Evolutionary conservation across 2,888 invertebrate species (phyloP).

Genomic region (Steinernema hermaphroditum): DNA sequence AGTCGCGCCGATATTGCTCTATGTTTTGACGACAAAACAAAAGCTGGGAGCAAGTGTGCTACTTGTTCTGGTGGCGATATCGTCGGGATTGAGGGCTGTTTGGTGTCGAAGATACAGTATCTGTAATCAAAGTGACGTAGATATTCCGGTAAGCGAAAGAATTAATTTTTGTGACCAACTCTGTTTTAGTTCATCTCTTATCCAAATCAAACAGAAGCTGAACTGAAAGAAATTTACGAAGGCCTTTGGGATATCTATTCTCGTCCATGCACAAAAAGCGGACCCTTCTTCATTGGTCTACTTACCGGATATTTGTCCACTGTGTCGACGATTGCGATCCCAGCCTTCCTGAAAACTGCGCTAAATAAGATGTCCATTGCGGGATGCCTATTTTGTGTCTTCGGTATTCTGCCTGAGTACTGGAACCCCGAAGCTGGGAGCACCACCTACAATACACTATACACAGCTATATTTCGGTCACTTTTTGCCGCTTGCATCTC

Average conservation of each 20-base stretch:
- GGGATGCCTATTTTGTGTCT: slow-evolving; percentile 41
- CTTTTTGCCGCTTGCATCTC: slow-evolving; percentile 55
- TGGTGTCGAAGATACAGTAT: slow-evolving; percentile 56
- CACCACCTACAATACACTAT: slow-evolving; percentile 60
- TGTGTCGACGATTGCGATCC: background rate
- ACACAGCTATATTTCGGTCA: slow-evolving; percentile 61
- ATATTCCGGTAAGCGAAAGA: slow-evolving; percentile 55
- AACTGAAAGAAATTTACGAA: slow-evolving; percentile 48
- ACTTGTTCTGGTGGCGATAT: slow-evolving; percentile 43
- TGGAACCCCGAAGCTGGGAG: slow-evolving; percentile 51
- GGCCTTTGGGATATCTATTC: slow-evolving; percentile 64
- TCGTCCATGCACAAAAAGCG: slow-evolving; percentile 62
- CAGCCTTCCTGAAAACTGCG: background rate
- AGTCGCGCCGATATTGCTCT: slow-evolving; percentile 58
- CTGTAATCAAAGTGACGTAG: slow-evolving; percentile 64
- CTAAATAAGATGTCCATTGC: too few relatives aligned
- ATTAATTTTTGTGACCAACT: background rate
- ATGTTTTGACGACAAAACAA: slow-evolving; percentile 46
- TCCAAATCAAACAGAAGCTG: slow-evolving; percentile 47
- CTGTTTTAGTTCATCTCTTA: slow-evolving; percentile 60
- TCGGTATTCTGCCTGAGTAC: slow-evolving; percentile 64
- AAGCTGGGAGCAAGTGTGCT: slow-evolving; percentile 16
- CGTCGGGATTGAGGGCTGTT: slow-evolving; percentile 50
- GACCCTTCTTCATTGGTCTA: slow-evolving; percentile 62
- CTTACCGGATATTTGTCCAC: slow-evolving; percentile 50